Conservation (phyloP, 2,888 invertebrate species). For the Netelia virgata region DNA sequence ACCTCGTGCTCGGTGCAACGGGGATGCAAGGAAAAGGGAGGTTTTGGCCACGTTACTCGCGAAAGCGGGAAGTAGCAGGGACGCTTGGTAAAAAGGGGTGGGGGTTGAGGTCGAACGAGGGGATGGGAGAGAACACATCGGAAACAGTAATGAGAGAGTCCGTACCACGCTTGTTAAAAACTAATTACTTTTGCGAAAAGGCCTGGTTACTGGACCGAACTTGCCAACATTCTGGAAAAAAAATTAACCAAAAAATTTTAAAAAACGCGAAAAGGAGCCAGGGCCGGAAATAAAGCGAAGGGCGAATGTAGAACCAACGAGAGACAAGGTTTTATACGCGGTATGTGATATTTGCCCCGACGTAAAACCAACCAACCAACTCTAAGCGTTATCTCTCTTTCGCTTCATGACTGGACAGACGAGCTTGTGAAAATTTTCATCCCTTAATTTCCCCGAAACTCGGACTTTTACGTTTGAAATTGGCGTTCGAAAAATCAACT, state of each 20-base stretch:
- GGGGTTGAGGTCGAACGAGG: background rate
- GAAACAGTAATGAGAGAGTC: constrained; percentile 65
- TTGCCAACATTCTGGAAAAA: constrained; percentile 8
- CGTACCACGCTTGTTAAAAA: constrained; percentile 74
- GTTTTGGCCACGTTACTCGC: constrained; percentile 24
- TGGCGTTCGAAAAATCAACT: background rate
- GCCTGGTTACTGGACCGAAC: constrained; percentile 18
- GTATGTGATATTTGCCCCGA: constrained; percentile 7
- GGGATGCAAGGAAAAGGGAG: background rate
- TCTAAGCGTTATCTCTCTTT: background rate
- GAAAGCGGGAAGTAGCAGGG: constrained; percentile 43
- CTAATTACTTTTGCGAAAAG: constrained; percentile 74
- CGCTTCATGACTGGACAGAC: background rate
- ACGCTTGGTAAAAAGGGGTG: background rate
- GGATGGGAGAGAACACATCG: constrained; percentile 28
- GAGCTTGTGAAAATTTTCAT: background rate
- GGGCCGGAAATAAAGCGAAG: background rate
- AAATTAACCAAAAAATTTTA: constrained; percentile 60
- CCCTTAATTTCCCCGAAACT: background rate
- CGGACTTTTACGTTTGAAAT: background rate
- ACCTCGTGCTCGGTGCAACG: background rate
- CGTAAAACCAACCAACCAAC: constrained; percentile 3
- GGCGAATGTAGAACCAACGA: constrained; percentile 3
- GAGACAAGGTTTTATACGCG: constrained; percentile 12
- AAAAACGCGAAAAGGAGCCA: constrained; percentile 13